A percentile compares a stretch with the other conserved stretches of the same genome.
These are phyloP conservation scores for Cheirogaleus medius DNA, from an alignment of 2,113 vertebrate genomes.

Conservation along the genomic window DNA sequence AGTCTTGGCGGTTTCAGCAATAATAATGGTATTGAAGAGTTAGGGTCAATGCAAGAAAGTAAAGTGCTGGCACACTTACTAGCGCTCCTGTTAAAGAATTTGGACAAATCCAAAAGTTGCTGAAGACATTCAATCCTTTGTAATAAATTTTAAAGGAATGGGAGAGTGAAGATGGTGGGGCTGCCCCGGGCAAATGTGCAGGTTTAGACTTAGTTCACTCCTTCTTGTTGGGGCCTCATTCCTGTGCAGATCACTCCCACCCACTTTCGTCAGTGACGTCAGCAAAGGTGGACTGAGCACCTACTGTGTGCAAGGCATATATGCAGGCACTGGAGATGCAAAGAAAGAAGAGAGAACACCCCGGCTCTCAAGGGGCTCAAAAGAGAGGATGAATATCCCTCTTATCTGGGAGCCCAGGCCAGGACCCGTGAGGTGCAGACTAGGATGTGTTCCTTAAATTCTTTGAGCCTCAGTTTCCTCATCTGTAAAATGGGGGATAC, in stretches of 20 bases:
- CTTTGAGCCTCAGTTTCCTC: not conserved
- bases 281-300: not conserved
- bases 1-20: not conserved
- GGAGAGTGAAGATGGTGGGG: not conserved
- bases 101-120: slow-evolving; percentile 2
- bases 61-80: slow-evolving; percentile 7
- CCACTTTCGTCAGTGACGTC: not conserved
- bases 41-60: slow-evolving; percentile 5
- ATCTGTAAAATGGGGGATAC: not conserved
- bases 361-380: not conserved
- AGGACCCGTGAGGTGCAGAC: not conserved
- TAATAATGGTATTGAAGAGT: slow-evolving; percentile 24
- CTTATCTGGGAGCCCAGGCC: not conserved
- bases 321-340: not conserved
- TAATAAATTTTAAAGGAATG: not conserved
- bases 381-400: not conserved
- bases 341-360: not conserved
- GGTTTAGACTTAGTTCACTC: not conserved
- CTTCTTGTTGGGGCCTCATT: not conserved
- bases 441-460: not conserved
- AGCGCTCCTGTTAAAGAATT: not conserved
- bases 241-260: not conserved
- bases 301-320: too few species aligned
- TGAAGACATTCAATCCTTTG: not conserved
- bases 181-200: not conserved